Evolutionary conservation across 2,888 invertebrate species (phyloP).

Genomic region (Temnothorax unifasciatus): DNA sequence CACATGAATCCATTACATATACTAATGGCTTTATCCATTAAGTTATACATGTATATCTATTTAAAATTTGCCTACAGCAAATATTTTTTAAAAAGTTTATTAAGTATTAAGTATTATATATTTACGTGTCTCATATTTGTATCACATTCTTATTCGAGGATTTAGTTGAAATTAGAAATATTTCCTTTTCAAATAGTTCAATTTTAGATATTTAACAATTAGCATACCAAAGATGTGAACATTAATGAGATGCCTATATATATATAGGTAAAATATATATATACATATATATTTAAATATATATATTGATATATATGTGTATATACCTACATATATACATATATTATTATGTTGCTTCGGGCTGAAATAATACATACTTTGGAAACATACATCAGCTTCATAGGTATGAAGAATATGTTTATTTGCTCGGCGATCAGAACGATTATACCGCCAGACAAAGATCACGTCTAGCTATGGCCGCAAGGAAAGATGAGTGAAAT

Average conservation of each 20-base stretch:
- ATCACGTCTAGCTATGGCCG: slow-evolving; percentile 68
- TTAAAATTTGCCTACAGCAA: background rate
- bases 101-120: background rate
- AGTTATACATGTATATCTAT: background rate
- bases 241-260: background rate
- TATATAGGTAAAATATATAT: background rate
- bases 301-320: slow-evolving; percentile 21
- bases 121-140: background rate
- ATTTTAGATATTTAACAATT: background rate
- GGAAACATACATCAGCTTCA: slow-evolving; percentile 63
- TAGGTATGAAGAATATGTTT: slow-evolving; percentile 76
- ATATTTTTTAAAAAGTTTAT: background rate
- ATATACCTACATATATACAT: slow-evolving; percentile 2
- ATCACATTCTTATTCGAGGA: background rate
- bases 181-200: background rate
- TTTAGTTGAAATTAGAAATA: slow-evolving; percentile 6
- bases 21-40: background rate
- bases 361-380: slow-evolving; percentile 75
- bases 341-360: slow-evolving; percentile 64
- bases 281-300: slow-evolving; percentile 22
- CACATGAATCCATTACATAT: background rate
- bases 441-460: slow-evolving; percentile 73
- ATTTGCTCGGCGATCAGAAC: slow-evolving; percentile 77
- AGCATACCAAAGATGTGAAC: background rate
- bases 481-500: slow-evolving; percentile 67